Conservation (phyloP, 1,140 invertebrate genomes). For the Acromyrmex charruanus region DNA sequence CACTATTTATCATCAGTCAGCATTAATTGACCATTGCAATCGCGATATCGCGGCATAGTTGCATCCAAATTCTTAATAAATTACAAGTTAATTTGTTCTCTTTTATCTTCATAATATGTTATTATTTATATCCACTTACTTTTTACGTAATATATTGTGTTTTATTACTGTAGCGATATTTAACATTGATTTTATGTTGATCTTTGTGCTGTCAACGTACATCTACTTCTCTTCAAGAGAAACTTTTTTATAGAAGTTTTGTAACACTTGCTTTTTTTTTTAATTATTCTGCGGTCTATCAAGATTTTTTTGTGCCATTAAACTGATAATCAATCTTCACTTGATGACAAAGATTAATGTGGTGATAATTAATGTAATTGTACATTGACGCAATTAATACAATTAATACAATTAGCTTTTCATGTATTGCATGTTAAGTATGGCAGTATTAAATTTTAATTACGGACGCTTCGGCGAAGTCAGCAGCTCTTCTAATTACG, state of each 20-base stretch:
- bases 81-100: background rate
- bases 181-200: constrained; percentile 8
- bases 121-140: background rate
- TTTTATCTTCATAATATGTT: no score
- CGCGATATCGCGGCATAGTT: constrained; percentile 12
- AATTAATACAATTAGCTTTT: constrained; percentile 41
- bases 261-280: background rate
- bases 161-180: background rate
- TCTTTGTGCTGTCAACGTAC: background rate
- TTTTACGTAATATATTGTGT: background rate
- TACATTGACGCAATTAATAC: background rate
- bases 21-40: constrained; percentile 72
- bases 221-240: background rate
- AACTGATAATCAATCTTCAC: background rate
- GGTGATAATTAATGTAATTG: constrained; percentile 16
- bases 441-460: constrained; percentile 49
- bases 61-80: background rate
- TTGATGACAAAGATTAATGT: background rate
- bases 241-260: background rate
- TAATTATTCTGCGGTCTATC: background rate
- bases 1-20: constrained; percentile 61
- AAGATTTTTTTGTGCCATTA: background rate
- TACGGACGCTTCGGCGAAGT: constrained; percentile 4
- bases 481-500: constrained; percentile 38
- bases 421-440: background rate